phyloP scores from a whole-genome alignment of 2,888 invertebrate species.

The Allacma fusca region DNA sequence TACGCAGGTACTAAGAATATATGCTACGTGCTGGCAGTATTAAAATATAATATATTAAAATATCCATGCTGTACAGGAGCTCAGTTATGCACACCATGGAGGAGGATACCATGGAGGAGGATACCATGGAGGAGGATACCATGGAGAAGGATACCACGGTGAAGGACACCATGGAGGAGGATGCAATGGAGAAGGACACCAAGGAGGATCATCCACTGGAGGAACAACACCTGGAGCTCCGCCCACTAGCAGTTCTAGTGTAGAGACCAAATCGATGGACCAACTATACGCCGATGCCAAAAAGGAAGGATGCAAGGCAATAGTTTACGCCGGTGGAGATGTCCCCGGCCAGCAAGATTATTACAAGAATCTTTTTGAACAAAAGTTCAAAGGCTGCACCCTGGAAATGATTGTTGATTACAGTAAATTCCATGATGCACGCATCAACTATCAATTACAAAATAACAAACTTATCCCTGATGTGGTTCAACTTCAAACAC shows the following conservation, averaged over 20 bases:
- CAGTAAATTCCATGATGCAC: slow-evolving; percentile 37
- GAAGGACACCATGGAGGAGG: too few relatives aligned
- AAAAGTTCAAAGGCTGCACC: slow-evolving; percentile 3
- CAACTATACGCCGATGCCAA: not conserved
- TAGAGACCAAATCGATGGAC: not conserved
- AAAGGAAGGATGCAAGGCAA: slow-evolving; percentile 22
- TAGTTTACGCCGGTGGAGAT: slow-evolving; percentile 43
- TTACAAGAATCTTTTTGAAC: slow-evolving; percentile 15
- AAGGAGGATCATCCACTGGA: too few relatives aligned
- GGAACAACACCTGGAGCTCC: too few relatives aligned
- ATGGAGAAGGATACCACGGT: too few relatives aligned
- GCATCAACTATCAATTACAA: slow-evolving; percentile 34
- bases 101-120: too few relatives aligned
- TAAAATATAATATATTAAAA: too few relatives aligned
- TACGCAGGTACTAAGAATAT: too few relatives aligned
- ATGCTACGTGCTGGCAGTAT: too few relatives aligned
- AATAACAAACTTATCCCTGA: slow-evolving; percentile 30
- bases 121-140: too few relatives aligned
- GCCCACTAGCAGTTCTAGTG: not conserved
- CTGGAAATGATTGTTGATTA: slow-evolving; percentile 40
- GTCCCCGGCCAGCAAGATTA: slow-evolving; percentile 22
- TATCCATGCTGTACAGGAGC: too few relatives aligned
- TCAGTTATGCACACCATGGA: too few relatives aligned
- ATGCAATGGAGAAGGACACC: too few relatives aligned
- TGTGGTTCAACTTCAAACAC: slow-evolving; percentile 37